Conservation (phyloP, 1,140 invertebrate genomes). For the Leguminivora glycinivorella region DNA sequence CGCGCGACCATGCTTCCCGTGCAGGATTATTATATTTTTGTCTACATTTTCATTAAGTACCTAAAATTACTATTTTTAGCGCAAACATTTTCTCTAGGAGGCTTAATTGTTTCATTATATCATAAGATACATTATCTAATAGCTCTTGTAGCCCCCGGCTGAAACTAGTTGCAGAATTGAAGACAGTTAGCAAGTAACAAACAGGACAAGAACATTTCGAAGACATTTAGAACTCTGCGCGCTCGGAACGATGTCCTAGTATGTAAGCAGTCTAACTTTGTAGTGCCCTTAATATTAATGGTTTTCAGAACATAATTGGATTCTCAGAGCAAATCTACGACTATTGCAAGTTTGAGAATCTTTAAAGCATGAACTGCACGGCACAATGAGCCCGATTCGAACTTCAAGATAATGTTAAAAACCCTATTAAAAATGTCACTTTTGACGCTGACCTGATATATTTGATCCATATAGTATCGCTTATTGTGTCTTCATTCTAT, state of each 20-base stretch:
- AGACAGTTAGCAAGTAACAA: conserved; percentile 34
- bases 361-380: no score
- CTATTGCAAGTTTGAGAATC: no score
- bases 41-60: not conserved
- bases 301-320: not conserved
- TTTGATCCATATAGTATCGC: no score
- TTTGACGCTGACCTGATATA: no score
- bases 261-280: conserved; percentile 17
- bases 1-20: no score
- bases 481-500: no score
- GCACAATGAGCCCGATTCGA: no score
- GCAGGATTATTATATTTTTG: not conserved
- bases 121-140: not conserved
- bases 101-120: not conserved
- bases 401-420: no score
- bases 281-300: conserved; percentile 3
- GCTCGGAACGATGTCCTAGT: conserved; percentile 6
- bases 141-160: conserved; percentile 9
- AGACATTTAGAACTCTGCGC: conserved; percentile 23
- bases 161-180: conserved; percentile 37
- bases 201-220: conserved; percentile 29
- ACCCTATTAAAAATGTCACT: no score
- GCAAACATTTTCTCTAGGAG: not conserved
- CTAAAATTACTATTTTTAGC: no score
- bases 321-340: no score